Conservation (phyloP, 1,140 invertebrate species). For the Solenopsis fugax region DNA sequence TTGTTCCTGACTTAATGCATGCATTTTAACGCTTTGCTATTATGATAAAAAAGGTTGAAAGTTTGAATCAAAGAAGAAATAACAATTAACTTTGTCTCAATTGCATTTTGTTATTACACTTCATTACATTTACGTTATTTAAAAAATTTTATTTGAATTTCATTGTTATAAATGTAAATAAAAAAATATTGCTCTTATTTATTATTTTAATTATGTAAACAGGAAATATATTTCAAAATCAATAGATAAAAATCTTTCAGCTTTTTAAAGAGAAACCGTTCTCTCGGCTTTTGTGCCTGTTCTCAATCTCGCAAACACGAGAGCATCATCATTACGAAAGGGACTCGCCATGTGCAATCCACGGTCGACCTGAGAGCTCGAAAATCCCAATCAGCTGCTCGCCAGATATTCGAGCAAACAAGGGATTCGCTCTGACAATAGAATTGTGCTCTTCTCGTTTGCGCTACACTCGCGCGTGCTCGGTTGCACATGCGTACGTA, state of each 20-base stretch:
- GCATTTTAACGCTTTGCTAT: neutral
- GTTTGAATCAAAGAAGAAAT: neutral
- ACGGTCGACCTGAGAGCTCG: slow-evolving; percentile 68
- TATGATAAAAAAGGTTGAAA: neutral
- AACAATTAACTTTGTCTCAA: neutral
- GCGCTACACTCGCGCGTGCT: slow-evolving; percentile 64
- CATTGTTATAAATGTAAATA: neutral
- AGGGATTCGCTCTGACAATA: slow-evolving; percentile 79
- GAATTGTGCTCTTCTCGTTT: slow-evolving; percentile 69
- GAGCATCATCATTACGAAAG: slow-evolving; percentile 69
- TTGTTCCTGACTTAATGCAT: neutral
- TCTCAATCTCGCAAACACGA: slow-evolving; percentile 62
- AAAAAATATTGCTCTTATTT: neutral
- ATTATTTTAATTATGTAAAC: neutral
- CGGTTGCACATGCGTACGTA: slow-evolving; percentile 6
- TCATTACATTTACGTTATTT: neutral
- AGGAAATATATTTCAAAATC: neutral
- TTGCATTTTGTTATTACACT: neutral
- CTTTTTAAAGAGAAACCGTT: slow-evolving; percentile 37
- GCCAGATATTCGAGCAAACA: slow-evolving; percentile 81
- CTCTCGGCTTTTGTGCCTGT: slow-evolving; percentile 54
- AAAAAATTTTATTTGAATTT: neutral
- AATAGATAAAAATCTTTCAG: neutral
- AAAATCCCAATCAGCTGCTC: slow-evolving; percentile 85
- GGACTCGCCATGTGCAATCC: slow-evolving; percentile 77